Evolutionary conservation across 2,797 vertebrate species (phyloP).

Genomic region (Chelmon rostratus): DNA sequence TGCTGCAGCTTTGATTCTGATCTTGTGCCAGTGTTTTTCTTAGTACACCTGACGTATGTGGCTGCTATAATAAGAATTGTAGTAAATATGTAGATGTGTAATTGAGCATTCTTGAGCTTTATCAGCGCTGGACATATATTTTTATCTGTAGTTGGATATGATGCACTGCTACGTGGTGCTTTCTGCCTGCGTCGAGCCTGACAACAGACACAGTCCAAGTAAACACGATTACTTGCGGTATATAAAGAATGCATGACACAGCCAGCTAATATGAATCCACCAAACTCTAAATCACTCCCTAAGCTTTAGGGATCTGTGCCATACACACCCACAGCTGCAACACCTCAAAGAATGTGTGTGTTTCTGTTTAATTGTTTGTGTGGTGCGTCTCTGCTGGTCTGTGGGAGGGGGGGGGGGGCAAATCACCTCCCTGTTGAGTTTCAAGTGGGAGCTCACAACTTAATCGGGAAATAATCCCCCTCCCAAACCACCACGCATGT

Average conservation of each 20-base stretch:
- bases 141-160: conserved; percentile 40
- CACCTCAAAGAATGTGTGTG: conserved; percentile 4
- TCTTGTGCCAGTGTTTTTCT: conserved; percentile 21
- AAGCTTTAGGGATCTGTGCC: conserved; percentile 1
- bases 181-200: conserved; percentile 23
- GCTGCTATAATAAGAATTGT: not conserved
- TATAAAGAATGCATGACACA: conserved; percentile 42
- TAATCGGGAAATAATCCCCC: conserved; percentile 41
- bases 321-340: not conserved
- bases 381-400: conserved; percentile 18
- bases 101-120: conserved; percentile 25
- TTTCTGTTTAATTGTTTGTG: conserved; percentile 7
- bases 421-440: conserved; percentile 32
- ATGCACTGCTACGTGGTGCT: conserved; percentile 23
- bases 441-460: conserved; percentile 27
- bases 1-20: conserved; percentile 26
- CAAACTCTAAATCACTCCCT: conserved; percentile 34
- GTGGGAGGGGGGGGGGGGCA: too few relatives aligned
- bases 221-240: conserved; percentile 36
- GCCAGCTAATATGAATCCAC: conserved; percentile 22
- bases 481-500: not conserved
- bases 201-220: conserved; percentile 22
- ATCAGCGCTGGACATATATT: conserved; percentile 27
- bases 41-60: not conserved
- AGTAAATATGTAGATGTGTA: conserved; percentile 23